phyloP scores from a whole-genome alignment of 2,888 invertebrate species.

The Stenodema calcarata region DNA sequence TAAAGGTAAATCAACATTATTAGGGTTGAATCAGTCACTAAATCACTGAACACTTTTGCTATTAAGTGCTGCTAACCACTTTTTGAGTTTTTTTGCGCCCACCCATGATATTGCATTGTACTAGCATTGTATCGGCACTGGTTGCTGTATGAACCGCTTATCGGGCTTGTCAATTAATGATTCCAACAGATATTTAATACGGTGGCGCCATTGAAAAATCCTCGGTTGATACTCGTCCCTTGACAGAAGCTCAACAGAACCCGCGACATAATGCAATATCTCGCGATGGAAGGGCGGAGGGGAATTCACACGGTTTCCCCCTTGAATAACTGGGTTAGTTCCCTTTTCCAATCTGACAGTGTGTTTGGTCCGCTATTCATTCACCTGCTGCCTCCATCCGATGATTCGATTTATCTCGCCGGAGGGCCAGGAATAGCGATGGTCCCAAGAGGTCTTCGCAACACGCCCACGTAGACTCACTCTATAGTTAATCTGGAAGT shows the following conservation, averaged over 20 bases:
- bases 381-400: not conserved
- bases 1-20: too few relatives aligned
- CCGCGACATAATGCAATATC: constrained; percentile 11
- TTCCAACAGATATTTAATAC: too few relatives aligned
- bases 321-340: not conserved
- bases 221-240: too few relatives aligned
- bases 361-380: constrained; percentile 18
- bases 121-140: too few relatives aligned
- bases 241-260: not conserved
- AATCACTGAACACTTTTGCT: too few relatives aligned
- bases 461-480: not conserved
- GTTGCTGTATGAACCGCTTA: too few relatives aligned
- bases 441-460: not conserved
- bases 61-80: too few relatives aligned
- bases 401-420: not conserved
- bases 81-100: too few relatives aligned
- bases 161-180: too few relatives aligned
- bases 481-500: not conserved
- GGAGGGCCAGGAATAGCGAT: not conserved
- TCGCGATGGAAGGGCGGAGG: not conserved
- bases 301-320: not conserved
- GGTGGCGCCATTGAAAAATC: too few relatives aligned
- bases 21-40: too few relatives aligned
- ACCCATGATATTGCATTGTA: too few relatives aligned
- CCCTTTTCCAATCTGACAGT: constrained; percentile 24